A percentile compares a stretch with the other conserved stretches of the same genome.
Evolutionary conservation across 2,888 invertebrate species (phyloP).

Genomic region (Stictocephala bisonia): DNA sequence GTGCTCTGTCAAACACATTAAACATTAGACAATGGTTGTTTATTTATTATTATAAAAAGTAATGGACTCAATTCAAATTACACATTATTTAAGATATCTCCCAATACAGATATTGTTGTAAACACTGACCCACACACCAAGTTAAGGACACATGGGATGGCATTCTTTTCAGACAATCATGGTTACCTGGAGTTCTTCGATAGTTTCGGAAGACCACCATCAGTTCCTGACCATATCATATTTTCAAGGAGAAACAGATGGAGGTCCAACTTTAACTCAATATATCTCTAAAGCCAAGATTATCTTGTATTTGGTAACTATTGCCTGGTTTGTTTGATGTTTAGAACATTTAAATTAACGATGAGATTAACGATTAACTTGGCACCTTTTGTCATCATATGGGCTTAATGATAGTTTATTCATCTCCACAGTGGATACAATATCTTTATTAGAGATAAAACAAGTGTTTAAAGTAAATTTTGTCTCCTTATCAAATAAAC

Average conservation of each 20-base stretch:
- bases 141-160: background rate
- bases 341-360: background rate
- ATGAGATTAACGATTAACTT: too few species aligned
- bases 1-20: background rate
- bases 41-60: too few species aligned
- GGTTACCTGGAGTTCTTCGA: background rate
- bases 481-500: too few species aligned
- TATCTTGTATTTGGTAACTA: background rate
- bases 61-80: too few species aligned
- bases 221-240: background rate
- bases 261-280: background rate
- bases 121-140: constrained; percentile 2
- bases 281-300: background rate
- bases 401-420: too few species aligned
- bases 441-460: too few species aligned
- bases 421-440: too few species aligned
- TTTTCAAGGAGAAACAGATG: background rate
- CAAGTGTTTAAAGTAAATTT: too few species aligned
- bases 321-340: background rate
- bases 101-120: background rate
- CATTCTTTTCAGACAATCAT: background rate
- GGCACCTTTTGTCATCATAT: too few species aligned
- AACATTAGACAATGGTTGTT: background rate
- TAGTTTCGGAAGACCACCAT: background rate
- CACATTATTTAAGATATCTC: background rate